Percentiles rank a stretch among this genome's conserved stretches.
Evolutionary conservation across 92 coral and sea anemone genomes (phyloP).

Genomic region (Epizoanthus scotinus): DNA sequence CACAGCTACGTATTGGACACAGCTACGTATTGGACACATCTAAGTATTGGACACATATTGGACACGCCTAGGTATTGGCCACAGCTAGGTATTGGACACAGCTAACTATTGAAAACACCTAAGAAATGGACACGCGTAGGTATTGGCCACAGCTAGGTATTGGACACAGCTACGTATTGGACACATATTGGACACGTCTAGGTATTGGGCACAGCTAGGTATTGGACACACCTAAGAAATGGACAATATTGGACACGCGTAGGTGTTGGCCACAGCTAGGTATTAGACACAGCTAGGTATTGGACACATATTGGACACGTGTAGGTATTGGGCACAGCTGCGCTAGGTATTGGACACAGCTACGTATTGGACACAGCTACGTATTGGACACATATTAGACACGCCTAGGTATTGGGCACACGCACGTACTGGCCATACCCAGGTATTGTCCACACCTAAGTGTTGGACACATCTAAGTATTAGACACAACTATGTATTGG

Average conservation of each 20-base stretch:
- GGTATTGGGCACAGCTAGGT: too few species aligned
- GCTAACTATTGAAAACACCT: too few species aligned
- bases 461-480: not conserved
- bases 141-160: too few species aligned
- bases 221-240: too few species aligned
- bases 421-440: too few species aligned
- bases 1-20: slow-evolving; percentile 47
- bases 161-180: slow-evolving; percentile 61
- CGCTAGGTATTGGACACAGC: not conserved
- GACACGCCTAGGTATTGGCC: not conserved
- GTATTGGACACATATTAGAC: not conserved
- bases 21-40: slow-evolving; percentile 44
- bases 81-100: too few species aligned
- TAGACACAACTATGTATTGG: too few species aligned
- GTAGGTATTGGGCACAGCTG: too few species aligned
- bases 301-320: too few species aligned
- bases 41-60: not conserved
- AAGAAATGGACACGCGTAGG: not conserved
- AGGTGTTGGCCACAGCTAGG: too few species aligned
- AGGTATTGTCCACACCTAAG: too few species aligned
- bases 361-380: slow-evolving; percentile 69
- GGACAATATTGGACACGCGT: not conserved
- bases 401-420: not conserved
- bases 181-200: not conserved
- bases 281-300: not conserved